These are phyloP conservation scores for Calonectris borealis DNA, from an alignment of 2,113 vertebrate genomes.

Conservation along the genomic window DNA sequence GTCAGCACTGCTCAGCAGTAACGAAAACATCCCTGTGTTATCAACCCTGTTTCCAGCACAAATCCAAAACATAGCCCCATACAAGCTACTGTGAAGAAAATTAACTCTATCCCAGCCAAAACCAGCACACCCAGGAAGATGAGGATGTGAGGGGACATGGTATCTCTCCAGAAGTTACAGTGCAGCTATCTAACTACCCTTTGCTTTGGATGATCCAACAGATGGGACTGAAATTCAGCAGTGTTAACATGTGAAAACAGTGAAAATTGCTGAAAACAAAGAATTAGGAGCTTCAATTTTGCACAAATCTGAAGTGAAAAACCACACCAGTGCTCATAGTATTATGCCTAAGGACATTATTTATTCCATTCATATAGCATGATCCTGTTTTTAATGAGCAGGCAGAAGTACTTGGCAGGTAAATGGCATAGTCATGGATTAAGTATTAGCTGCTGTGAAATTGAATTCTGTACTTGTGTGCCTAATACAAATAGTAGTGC, in stretches of 20 bases:
- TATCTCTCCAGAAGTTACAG: not conserved
- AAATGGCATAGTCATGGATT: not conserved
- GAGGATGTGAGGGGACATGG: fast-evolving
- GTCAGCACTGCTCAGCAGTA: no score
- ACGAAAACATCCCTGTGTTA: no score
- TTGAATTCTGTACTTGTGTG: not conserved
- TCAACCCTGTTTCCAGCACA: no score
- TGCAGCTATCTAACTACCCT: not conserved
- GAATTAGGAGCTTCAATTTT: not conserved
- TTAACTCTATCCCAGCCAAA: no score
- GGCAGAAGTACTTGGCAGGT: conserved; percentile 27
- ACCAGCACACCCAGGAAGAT: not conserved
- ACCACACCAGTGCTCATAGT: not conserved
- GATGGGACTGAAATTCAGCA: not conserved
- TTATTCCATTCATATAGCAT: not conserved
- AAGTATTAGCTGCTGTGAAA: conserved; percentile 26
- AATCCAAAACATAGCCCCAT: no score
- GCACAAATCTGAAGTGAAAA: not conserved
- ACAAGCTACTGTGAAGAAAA: no score
- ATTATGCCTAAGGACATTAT: not conserved
- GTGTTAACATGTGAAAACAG: not conserved
- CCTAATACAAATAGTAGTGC: not conserved
- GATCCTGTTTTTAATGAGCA: conserved; percentile 23
- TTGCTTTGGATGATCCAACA: not conserved
- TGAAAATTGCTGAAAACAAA: not conserved